Base-by-base conservation (phyloP, 2,113 vertebrate species). In the Tachysurus fulvidraco region DNA sequence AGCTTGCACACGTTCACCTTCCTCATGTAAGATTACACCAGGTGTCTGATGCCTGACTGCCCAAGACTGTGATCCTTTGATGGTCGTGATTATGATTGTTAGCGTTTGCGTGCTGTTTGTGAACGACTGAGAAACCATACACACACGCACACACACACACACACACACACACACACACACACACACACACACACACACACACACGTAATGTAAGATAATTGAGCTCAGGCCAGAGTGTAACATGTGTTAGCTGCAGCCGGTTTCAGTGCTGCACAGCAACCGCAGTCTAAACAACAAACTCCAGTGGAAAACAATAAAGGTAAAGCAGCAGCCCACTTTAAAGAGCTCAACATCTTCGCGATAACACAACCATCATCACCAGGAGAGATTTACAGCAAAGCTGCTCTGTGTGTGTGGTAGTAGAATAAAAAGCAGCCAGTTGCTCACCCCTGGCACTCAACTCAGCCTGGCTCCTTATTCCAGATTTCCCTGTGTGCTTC, bases 381-480 rank as follows among this genome's bases (percentile, higher is more conserved):
- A 21, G 41, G n/a, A 85, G 59, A 60, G 28, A 60, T 86, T 85
- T 78, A 76, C 78, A 88, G 84, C 13, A 46, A 55, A 64, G 41
- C 44, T 83, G 73, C 80, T 82, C 64, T 88, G 50, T 36, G 87
- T 46, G 88, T 86, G 76, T 74, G 69, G 25, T 5, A 79, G 74
- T 36, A 78, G 52, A 78, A 89, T 85, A 59, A 65, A 74, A 88
- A 78, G 86, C 92, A 91, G 90, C 89, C 92, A 87, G 89, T 74
- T 83, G 25, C 28, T 44, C 36, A 84, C 86, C 90, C 80, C 92
- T 94, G 92, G 87, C 88, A 92, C 76, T 94, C 92, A 90, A 90
- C 54, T 84, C 55, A 91, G 59, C 71, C 85, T 88, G 89, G 80
- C 82, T 90, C 91, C 46, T 69, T 79, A 91, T 81, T 87, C 62